These are phyloP conservation scores for Batillaria attramentaria DNA, from an alignment of 1,140 invertebrate species.

Conservation along the genomic window DNA sequence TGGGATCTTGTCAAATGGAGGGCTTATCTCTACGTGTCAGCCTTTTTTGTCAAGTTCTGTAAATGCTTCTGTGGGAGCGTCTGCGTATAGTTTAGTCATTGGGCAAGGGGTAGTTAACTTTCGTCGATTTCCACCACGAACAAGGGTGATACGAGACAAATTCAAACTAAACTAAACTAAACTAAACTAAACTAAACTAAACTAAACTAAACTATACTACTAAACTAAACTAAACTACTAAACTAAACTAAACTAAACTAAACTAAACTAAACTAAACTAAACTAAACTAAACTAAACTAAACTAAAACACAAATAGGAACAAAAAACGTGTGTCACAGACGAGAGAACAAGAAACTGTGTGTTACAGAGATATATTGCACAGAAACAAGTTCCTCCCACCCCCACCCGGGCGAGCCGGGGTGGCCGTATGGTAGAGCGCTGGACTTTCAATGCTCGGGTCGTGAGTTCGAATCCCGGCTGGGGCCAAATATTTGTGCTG, in stretches of 20 bases:
- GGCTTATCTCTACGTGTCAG: too few relatives aligned
- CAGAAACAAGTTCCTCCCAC: too few relatives aligned
- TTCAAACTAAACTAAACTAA: conserved; percentile 24
- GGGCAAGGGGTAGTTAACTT: too few relatives aligned
- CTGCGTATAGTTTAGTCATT: too few relatives aligned
- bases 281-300: neutral
- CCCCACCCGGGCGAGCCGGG: neutral
- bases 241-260: conserved; percentile 32
- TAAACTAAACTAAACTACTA: conserved; percentile 31
- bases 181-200: conserved; percentile 26
- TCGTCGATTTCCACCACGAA: too few relatives aligned
- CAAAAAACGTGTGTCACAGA: neutral
- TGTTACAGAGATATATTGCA: neutral
- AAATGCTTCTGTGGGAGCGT: too few relatives aligned
- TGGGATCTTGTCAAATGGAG: too few relatives aligned
- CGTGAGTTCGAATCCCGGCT: too few relatives aligned
- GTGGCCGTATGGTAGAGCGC: neutral
- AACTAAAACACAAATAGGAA: neutral
- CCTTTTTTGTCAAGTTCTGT: too few relatives aligned
- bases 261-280: conserved; percentile 25
- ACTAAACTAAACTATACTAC: conserved; percentile 21
- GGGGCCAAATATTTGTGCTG: too few relatives aligned
- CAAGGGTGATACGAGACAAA: too few relatives aligned
- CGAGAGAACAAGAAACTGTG: neutral
- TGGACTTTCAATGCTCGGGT: too few relatives aligned